A percentile compares a stretch with the other conserved stretches of the same genome.
Evolutionary conservation across 2,888 invertebrate species (phyloP).

Genomic region (Hypomecis atomaria): DNA sequence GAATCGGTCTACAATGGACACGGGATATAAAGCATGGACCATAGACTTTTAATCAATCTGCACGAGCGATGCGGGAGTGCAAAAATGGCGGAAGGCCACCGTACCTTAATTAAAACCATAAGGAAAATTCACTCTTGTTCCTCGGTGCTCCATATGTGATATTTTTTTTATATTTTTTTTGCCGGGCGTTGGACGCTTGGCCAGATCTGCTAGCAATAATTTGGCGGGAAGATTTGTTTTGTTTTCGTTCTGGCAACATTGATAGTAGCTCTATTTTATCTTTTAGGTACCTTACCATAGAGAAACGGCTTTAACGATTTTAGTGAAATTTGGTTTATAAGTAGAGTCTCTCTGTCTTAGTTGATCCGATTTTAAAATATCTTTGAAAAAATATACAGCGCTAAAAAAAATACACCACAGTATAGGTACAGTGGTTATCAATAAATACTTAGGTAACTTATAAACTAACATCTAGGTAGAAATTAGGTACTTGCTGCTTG

Average conservation of each 20-base stretch:
- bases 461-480: too few relatives aligned
- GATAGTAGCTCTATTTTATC: neutral
- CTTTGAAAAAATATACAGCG: too few relatives aligned
- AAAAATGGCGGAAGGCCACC: constrained; percentile 78
- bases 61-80: constrained; percentile 80
- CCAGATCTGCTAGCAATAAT: constrained; percentile 1
- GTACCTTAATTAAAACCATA: constrained; percentile 84
- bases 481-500: too few relatives aligned
- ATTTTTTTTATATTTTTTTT: constrained; percentile 53
- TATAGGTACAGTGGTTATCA: too few relatives aligned
- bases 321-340: too few relatives aligned
- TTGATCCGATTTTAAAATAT: too few relatives aligned
- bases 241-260: constrained; percentile 15
- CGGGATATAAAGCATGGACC: constrained; percentile 79
- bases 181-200: constrained; percentile 38
- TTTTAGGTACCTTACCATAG: too few relatives aligned
- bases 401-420: too few relatives aligned
- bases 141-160: constrained; percentile 60
- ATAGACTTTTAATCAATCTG: constrained; percentile 85
- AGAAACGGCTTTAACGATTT: too few relatives aligned
- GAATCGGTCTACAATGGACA: constrained; percentile 53
- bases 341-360: too few relatives aligned
- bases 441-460: too few relatives aligned
- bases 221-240: constrained; percentile 19
- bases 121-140: constrained; percentile 78